Evolutionary conservation across 2,113 vertebrate species (phyloP), one percentile per base, ranked within the genome.

Genomic region (Paramisgurnus dabryanus): DNA sequence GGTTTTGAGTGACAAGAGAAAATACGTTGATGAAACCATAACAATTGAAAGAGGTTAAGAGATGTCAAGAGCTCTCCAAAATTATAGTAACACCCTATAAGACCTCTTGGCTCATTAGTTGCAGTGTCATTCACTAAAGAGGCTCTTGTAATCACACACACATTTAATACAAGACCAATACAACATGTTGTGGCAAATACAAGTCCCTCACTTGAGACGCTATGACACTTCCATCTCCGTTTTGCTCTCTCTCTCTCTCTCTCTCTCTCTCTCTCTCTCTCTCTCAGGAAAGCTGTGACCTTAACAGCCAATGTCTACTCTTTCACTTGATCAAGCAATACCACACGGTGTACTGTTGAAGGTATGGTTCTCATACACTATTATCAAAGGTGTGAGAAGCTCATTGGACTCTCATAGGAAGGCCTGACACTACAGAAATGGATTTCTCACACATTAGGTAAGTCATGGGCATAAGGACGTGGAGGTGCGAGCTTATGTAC

Each of bases 1-100:
- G 57, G 61, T 68, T 61, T 78, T 66, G 68, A 57, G 67, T 65
- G 40, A 27, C 15, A 43, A 8, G 15, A 58, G 8, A 47, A 66
- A 17, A 6, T 0, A 57, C 10, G 88, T 40, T 66, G 40, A 34
- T 53, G 17, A 77, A 8, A 53, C 15, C 34, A 77, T 77, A 87
- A 91, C 89, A 90, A 90, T 86, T 89, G 91, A 91, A 89, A 86
- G 85, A 90, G 91, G 90, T 91, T 91, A 93, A 92, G 90, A 92
- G 91, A 91, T 92, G 90, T 92, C 92, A 92, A 93, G 91, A 89
- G 90, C 91, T 89, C 90, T 93, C 88, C 87, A 90, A 72, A 75
- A 7, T 80, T 79, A 2, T 71, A 82, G 87, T 85, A 87, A 88
- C 87, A 84, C 89, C 81, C 88, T 84, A 87, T 80, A 83, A 86